A percentile compares a stretch with the other conserved stretches of the same genome.
These are phyloP conservation scores for Tetragonula carbonaria DNA, from an alignment of 2,888 invertebrate genomes.

Conservation along the genomic window DNA sequence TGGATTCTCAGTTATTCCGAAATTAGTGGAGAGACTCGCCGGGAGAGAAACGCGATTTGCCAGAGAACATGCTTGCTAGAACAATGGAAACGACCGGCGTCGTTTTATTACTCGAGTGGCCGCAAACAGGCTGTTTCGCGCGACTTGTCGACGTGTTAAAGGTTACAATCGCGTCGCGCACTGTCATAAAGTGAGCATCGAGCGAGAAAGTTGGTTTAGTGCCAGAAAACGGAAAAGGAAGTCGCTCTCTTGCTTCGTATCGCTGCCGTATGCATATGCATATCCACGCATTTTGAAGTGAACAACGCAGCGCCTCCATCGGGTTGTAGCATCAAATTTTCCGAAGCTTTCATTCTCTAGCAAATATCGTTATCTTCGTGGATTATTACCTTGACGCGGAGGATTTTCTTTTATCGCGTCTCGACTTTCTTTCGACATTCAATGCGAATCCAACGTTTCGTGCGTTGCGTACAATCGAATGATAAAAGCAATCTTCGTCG, in stretches of 20 bases:
- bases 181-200: slow-evolving; percentile 69
- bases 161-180: slow-evolving; percentile 48
- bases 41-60: background rate
- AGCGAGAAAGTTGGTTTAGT: slow-evolving; percentile 75
- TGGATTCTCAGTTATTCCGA: slow-evolving; percentile 20
- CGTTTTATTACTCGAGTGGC: slow-evolving; percentile 12
- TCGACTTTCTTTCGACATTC: background rate
- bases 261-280: background rate
- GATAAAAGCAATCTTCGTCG: background rate
- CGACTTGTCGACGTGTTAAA: slow-evolving; percentile 39
- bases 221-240: slow-evolving; percentile 70
- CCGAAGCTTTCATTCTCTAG: no score
- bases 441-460: background rate
- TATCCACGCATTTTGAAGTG: no score
- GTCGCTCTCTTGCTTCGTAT: slow-evolving; percentile 41
- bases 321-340: no score
- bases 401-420: no score
- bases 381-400: no score
- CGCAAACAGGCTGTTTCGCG: slow-evolving; percentile 18
- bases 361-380: no score
- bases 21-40: background rate
- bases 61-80: background rate
- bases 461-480: background rate
- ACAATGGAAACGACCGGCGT: slow-evolving; percentile 28
- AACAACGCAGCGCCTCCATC: no score